These are phyloP conservation scores for Myrmecobius fasciatus DNA, from an alignment of 2,113 vertebrate species.

Conservation along the genomic window DNA sequence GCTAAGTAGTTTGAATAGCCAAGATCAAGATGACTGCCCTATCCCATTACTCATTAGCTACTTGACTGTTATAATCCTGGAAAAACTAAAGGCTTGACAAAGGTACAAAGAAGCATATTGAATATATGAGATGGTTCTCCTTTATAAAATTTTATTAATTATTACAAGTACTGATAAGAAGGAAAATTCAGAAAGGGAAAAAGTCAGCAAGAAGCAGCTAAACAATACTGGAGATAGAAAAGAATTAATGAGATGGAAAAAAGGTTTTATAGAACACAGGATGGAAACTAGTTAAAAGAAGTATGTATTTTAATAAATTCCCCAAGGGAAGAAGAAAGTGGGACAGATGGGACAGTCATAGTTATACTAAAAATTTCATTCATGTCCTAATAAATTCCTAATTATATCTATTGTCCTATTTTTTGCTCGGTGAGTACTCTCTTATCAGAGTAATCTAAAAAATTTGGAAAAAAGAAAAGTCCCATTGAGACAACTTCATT, in stretches of 20 bases:
- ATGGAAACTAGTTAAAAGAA: constrained; percentile 55
- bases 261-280: constrained; percentile 35
- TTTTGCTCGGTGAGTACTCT: constrained; percentile 31
- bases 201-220: constrained; percentile 22
- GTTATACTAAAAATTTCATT: constrained; percentile 61
- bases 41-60: not conserved
- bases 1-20: constrained; percentile 4
- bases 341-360: constrained; percentile 63
- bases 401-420: constrained; percentile 72
- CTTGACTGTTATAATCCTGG: not conserved
- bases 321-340: constrained; percentile 76
- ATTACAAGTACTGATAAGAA: not conserved
- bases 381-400: constrained; percentile 54
- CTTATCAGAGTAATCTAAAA: constrained; percentile 26
- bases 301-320: constrained; percentile 69
- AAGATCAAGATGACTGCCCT: not conserved
- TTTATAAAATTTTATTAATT: not conserved
- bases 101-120: not conserved
- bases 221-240: constrained; percentile 8
- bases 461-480: constrained; percentile 8
- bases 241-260: constrained; percentile 51
- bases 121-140: not conserved
- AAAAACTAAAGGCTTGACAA: not conserved
- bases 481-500: not conserved
- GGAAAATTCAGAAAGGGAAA: not conserved